Evolutionary conservation across 2,888 invertebrate species (phyloP).

Genomic region (Dastarcus helophoroides): DNA sequence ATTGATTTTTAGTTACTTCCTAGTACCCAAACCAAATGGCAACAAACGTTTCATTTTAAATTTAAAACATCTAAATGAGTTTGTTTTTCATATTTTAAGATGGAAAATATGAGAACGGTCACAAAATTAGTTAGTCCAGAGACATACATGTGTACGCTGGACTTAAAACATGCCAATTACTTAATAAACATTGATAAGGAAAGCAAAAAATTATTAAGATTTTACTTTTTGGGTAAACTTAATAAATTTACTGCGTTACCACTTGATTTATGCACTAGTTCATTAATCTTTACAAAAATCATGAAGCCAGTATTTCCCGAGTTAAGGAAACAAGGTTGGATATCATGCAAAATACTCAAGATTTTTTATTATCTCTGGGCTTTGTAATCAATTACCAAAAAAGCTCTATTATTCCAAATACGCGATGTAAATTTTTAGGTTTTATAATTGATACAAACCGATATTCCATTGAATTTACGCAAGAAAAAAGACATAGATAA

Average conservation of each 20-base stretch:
- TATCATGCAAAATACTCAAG: conserved; percentile 7
- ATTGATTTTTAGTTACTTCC: conserved; percentile 13
- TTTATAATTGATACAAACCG: conserved; percentile 13
- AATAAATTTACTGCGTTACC: conserved; percentile 21
- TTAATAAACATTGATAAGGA: conserved; percentile 15
- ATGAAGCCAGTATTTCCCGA: conserved; percentile 15
- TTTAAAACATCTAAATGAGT: conserved; percentile 17
- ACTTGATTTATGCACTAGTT: conserved; percentile 18
- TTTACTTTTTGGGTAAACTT: conserved; percentile 13
- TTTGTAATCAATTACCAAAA: conserved; percentile 15
- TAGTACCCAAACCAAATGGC: conserved; percentile 13
- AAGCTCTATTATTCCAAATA: conserved; percentile 10
- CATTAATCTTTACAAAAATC: conserved; percentile 22
- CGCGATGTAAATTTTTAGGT: conserved; percentile 13
- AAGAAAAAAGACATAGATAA: conserved; percentile 6
- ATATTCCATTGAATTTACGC: conserved; percentile 8
- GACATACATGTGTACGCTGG: conserved; percentile 9
- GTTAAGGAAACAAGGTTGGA: conserved; percentile 12
- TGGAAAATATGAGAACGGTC: conserved; percentile 19
- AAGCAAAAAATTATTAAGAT: conserved; percentile 17
- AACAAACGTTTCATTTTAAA: conserved; percentile 15
- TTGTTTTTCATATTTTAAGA: conserved; percentile 19
- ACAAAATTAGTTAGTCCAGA: conserved; percentile 12
- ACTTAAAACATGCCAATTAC: conserved; percentile 16
- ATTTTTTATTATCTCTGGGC: conserved; percentile 11